phyloP scores from a whole-genome alignment of 2,888 invertebrate species.

The Heterodera filipjevi region DNA sequence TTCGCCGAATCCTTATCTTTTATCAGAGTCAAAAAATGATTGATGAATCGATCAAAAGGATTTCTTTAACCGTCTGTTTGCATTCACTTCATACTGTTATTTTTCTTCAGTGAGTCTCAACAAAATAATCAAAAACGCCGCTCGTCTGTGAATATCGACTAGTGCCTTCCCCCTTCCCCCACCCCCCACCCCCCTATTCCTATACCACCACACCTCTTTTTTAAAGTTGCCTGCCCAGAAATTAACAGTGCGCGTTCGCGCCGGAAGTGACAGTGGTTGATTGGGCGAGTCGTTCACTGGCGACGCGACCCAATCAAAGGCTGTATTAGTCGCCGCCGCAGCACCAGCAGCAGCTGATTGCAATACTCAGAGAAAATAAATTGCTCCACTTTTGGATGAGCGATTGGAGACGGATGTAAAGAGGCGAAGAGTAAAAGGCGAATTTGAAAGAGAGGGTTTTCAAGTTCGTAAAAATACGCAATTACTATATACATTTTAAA shows the following conservation, averaged over 20 bases:
- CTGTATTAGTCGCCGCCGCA: background rate
- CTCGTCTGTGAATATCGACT: background rate
- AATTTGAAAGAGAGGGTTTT: background rate
- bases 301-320: constrained; percentile 3
- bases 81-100: background rate
- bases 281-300: constrained; percentile 14
- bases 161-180: background rate
- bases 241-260: constrained; percentile 1
- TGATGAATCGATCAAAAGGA: no score
- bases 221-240: constrained; percentile 11
- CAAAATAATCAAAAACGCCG: background rate
- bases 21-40: no score
- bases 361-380: background rate
- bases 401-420: background rate
- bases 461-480: constrained; percentile 1
- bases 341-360: constrained; percentile 7
- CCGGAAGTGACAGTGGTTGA: constrained; percentile 17
- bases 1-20: no score
- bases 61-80: no score
- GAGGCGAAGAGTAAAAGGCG: background rate
- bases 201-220: background rate
- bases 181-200: background rate
- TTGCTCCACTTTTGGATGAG: constrained; percentile 15
- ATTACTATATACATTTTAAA: no score
- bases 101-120: background rate